Evolutionary conservation across 2,113 vertebrate species (phyloP).

Genomic region (Myiagra hebetior): DNA sequence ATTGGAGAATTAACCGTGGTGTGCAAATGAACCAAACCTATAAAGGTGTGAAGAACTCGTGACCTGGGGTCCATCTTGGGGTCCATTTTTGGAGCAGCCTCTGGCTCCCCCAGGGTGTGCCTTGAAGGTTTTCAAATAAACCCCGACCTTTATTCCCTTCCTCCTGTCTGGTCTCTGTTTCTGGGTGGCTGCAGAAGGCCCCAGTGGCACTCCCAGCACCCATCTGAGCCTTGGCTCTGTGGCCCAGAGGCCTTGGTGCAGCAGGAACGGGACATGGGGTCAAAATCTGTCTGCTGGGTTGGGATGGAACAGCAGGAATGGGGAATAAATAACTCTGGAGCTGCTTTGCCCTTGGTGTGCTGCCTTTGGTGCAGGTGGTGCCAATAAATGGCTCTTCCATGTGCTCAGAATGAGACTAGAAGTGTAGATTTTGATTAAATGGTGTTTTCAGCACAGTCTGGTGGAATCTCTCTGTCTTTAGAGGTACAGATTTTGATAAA

Average conservation of each 20-base stretch:
- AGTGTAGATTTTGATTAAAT: background rate
- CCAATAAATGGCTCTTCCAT: background rate
- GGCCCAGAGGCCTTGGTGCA: background rate
- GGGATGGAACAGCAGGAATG: background rate
- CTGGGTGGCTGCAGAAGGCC: no score
- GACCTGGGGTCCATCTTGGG: no score
- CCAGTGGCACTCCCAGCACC: background rate
- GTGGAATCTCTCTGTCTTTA: background rate
- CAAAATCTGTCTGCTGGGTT: rapidly evolving
- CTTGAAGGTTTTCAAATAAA: no score
- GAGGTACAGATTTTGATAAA: background rate
- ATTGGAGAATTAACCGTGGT: no score
- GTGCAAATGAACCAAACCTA: no score
- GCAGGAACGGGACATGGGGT: background rate
- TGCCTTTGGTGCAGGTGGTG: background rate
- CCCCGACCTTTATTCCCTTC: no score
- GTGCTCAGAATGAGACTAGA: background rate
- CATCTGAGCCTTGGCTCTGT: background rate
- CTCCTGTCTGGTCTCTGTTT: no score
- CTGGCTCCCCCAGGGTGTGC: no score
- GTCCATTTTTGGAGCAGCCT: no score
- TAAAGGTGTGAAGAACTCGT: no score
- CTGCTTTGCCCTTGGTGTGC: rapidly evolving
- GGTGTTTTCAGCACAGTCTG: rapidly evolving
- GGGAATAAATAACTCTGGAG: background rate